A percentile compares a stretch with the other conserved stretches of the same genome.
Evolutionary conservation across 2,113 vertebrate genomes (phyloP).

Genomic region (Camarhynchus parvulus): DNA sequence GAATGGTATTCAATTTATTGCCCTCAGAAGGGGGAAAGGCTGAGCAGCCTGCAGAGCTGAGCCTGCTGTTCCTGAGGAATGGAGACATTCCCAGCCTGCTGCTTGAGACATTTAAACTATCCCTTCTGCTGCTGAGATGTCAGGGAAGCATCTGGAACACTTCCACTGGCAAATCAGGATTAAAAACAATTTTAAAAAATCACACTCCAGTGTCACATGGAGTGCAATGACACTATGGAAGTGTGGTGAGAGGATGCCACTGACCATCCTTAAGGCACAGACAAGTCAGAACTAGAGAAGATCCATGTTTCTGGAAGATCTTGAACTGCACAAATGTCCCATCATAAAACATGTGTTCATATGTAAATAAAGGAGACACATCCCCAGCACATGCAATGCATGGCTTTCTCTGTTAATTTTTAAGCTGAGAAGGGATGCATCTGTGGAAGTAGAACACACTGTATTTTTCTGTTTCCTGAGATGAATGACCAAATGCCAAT

Average conservation of each 20-base stretch:
- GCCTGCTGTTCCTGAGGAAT: not conserved
- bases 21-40: not conserved
- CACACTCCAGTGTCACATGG: not conserved
- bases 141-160: not conserved
- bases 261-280: not conserved
- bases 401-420: not conserved
- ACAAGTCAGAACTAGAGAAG: not conserved
- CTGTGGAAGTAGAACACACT: fast-evolving
- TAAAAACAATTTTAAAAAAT: not conserved
- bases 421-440: not conserved
- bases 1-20: constrained; percentile 10
- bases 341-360: fast-evolving
- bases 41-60: not conserved
- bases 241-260: not conserved
- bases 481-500: fast-evolving
- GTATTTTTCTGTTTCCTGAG: not conserved
- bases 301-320: not conserved
- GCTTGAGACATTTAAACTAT: not conserved
- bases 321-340: not conserved
- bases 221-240: not conserved
- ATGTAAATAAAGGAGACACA: not conserved
- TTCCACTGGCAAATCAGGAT: not conserved
- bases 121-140: not conserved
- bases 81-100: not conserved
- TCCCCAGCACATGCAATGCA: not conserved